Evolutionary conservation across 2,113 vertebrate genomes (phyloP).

Genomic region (Xenus cinereus): DNA sequence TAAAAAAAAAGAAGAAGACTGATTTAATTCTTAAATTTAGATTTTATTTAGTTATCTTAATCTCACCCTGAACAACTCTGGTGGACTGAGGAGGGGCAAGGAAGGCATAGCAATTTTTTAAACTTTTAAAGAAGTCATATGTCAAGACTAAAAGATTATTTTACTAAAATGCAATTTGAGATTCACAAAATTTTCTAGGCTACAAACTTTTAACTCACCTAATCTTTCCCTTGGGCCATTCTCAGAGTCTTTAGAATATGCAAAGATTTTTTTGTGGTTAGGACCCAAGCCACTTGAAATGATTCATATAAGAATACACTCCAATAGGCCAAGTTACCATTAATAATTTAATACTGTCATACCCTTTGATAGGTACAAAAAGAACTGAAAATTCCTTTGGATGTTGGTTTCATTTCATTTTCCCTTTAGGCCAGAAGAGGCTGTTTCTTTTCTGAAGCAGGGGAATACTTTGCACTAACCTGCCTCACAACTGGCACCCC

Average conservation of each 20-base stretch:
- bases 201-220: neutral
- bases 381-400: constrained; percentile 13
- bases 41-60: neutral
- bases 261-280: neutral
- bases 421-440: constrained; percentile 35
- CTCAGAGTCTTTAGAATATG: neutral
- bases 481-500: neutral
- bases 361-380: constrained; percentile 1
- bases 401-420: constrained; percentile 31
- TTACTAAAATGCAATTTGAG: neutral
- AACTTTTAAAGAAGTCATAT: neutral
- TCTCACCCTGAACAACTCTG: neutral
- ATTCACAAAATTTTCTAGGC: neutral
- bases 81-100: neutral
- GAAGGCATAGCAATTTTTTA: neutral
- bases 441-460: constrained; percentile 44
- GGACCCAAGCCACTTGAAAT: neutral
- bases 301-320: neutral
- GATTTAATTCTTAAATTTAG: neutral
- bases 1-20: neutral
- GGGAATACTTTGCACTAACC: neutral
- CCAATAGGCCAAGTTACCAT: neutral
- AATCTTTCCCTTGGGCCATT: neutral
- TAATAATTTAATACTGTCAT: neutral
- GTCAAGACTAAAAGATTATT: neutral